phyloP scores from a whole-genome alignment of 2,113 vertebrate genomes.

The Andinoacara biseriatus region DNA sequence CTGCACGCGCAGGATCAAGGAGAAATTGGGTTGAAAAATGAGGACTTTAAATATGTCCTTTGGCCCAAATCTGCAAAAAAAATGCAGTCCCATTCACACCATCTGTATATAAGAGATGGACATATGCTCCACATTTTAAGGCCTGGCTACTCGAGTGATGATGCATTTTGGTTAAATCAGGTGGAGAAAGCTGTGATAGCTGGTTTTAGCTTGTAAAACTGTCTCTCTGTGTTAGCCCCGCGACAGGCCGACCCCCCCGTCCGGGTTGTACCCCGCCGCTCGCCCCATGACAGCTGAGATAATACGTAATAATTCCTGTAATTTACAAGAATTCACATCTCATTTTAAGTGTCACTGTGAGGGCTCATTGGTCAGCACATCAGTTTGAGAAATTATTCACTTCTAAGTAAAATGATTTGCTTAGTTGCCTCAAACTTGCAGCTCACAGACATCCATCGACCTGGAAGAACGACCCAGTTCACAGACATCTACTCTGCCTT shows the following conservation, averaged over 20 bases:
- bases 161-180: background rate
- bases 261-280: too few relatives aligned
- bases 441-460: background rate
- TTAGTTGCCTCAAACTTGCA: background rate
- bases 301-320: background rate
- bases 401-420: background rate
- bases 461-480: slow-evolving; percentile 6
- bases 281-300: background rate
- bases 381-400: background rate
- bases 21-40: too few relatives aligned
- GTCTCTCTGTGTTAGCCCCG: too few relatives aligned
- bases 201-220: too few relatives aligned
- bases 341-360: background rate
- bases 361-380: background rate
- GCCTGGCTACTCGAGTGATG: background rate
- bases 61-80: too few relatives aligned
- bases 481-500: background rate
- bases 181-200: background rate
- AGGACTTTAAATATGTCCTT: background rate
- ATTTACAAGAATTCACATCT: background rate
- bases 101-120: background rate
- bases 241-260: too few relatives aligned
- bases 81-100: background rate
- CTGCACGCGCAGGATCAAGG: too few relatives aligned
- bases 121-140: background rate